Evolutionary conservation across 2,113 vertebrate genomes (phyloP).

Genomic region (Antechinus flavipes): DNA sequence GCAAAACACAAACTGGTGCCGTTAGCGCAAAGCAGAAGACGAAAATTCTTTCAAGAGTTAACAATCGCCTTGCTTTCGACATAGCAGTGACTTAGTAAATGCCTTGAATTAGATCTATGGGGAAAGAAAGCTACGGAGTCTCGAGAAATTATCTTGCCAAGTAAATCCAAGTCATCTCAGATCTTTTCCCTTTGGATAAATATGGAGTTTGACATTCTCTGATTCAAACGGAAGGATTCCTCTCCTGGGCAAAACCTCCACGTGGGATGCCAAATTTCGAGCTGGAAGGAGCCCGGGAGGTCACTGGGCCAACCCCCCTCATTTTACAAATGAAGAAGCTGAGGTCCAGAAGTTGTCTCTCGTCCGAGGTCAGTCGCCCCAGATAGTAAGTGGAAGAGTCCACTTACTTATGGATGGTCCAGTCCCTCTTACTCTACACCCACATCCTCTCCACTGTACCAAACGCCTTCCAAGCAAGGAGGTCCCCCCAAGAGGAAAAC

Average conservation of each 20-base stretch:
- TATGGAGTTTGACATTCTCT: conserved; percentile 32
- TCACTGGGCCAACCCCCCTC: background rate
- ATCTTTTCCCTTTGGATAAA: conserved; percentile 36
- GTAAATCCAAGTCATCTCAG: conserved; percentile 14
- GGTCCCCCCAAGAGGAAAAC: conserved; percentile 44
- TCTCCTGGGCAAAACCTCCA: background rate
- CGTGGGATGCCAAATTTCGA: background rate
- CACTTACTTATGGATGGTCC: background rate
- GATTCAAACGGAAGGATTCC: conserved; percentile 28
- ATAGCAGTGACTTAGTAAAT: background rate
- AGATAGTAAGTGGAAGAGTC: background rate
- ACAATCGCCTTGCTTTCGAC: background rate
- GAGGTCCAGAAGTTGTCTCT: background rate
- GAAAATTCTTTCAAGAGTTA: conserved; percentile 41
- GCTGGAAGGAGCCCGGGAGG: background rate
- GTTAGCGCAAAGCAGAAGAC: conserved; percentile 43
- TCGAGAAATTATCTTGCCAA: conserved; percentile 56
- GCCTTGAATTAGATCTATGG: background rate
- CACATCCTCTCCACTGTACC: background rate
- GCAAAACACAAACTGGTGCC: conserved; percentile 55
- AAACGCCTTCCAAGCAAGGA: conserved; percentile 36
- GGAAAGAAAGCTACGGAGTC: conserved; percentile 39
- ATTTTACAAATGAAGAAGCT: background rate
- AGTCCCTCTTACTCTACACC: background rate
- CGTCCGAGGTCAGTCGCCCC: background rate